These are phyloP conservation scores for Thereva nobilitata DNA, from an alignment of 2,888 invertebrate genomes.

Conservation along the genomic window DNA sequence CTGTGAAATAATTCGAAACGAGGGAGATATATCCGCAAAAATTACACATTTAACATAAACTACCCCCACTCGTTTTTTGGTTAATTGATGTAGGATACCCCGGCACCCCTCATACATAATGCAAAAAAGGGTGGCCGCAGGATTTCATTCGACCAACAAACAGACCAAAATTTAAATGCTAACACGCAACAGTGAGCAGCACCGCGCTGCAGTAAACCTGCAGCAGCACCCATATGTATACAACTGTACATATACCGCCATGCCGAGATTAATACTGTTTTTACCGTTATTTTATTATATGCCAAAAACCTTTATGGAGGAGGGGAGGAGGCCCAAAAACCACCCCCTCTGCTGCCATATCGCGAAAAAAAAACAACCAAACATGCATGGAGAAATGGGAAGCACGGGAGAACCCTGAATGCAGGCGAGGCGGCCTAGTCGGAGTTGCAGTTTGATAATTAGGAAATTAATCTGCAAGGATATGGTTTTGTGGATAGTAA, in stretches of 20 bases:
- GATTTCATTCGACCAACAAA: constrained; percentile 36
- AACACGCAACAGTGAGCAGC: constrained; percentile 25
- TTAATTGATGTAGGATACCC: constrained; percentile 26
- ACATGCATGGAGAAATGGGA: not conserved
- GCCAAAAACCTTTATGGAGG: not conserved
- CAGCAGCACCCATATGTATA: constrained; percentile 20
- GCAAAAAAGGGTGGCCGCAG: constrained; percentile 14
- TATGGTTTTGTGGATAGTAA: too few species aligned
- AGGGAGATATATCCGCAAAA: too few species aligned
- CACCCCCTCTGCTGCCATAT: not conserved
- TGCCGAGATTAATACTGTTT: constrained; percentile 19
- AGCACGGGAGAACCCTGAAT: not conserved
- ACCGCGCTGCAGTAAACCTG: constrained; percentile 30
- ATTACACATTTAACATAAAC: not conserved
- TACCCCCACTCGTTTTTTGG: not conserved
- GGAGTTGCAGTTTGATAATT: constrained; percentile 43
- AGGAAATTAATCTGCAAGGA: constrained; percentile 44
- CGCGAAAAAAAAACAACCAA: not conserved
- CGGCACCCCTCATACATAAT: constrained; percentile 11
- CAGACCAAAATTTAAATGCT: constrained; percentile 36
- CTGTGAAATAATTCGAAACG: too few species aligned
- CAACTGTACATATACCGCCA: not conserved
- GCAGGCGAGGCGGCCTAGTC: constrained; percentile 9
- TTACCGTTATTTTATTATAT: constrained; percentile 29
- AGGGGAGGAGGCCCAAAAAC: not conserved